Evolutionary conservation across 2,113 vertebrate genomes (phyloP), one percentile per base, ranked within the genome.

Genomic region (Bungarus multicinctus): DNA sequence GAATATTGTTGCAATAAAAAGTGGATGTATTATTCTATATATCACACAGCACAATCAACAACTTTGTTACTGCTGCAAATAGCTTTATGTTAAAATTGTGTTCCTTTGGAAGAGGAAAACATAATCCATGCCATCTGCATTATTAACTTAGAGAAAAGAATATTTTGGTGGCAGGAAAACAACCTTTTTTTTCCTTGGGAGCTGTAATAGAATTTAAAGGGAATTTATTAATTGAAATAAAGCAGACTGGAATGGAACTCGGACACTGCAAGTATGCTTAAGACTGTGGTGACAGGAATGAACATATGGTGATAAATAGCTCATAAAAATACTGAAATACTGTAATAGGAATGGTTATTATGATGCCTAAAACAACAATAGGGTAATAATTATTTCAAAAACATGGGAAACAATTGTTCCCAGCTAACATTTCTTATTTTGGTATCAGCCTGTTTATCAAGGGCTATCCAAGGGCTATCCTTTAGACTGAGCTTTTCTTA

Each of bases 401-500:
- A 95, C 54, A 93, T 74, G 94, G 94, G 87, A 85, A 93, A 74
- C 47, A 92, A 14, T 43, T 91, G 94, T 88, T 47, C 39, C 50
- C 39, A 11, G 53, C 54, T 55, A 90, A 69, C 54, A 64, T 90
- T 69, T 87, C 88, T 74, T 89, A 90, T 69, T 89, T 87, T 92
- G 95, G 92, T 95, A 95, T 96, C 95, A 91, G 90, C 30, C 0
- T n/a, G 57, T 64, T 93, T 94, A 93, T 95, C 92, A 1, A 91
- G 3, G 50, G 91, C 47, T 94, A 96, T 93, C 93, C 96, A 94
- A 93, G 93, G n/a, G n/a, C n/a, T n/a, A n/a, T n/a, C n/a, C 91
- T 92, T 95, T 93, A 95, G 93, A 94, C 92, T 88, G 91, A 96
- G 90, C 94, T 95, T 96, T 95, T 85, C 90, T 89, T 93, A 23